A percentile compares a stretch with the other conserved stretches of the same genome.
Conservation (phyloP, 2,113 vertebrate genomes). For the Cettia cetti region DNA sequence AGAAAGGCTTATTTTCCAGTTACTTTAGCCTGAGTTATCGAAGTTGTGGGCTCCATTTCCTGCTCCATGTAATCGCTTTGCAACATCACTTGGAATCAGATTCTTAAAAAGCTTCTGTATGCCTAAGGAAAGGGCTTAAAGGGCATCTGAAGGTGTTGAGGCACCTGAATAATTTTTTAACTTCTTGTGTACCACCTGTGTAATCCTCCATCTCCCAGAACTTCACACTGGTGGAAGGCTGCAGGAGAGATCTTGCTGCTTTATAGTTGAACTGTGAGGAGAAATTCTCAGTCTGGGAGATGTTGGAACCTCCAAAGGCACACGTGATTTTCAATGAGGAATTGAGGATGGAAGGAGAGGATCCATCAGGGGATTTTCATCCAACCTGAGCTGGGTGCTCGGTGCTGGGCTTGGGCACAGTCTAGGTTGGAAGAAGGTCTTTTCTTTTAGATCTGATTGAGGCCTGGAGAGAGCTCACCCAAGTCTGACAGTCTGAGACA, state of each 20-base stretch:
- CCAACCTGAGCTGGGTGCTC: neutral
- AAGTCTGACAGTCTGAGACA: neutral
- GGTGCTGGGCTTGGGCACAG: neutral
- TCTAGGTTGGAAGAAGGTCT: neutral
- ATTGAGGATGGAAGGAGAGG: neutral
- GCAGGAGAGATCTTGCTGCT: neutral
- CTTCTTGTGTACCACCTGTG: neutral
- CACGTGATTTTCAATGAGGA: fast-evolving
- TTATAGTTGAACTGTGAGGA: neutral
- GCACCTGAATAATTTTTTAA: neutral
- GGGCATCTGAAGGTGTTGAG: neutral
- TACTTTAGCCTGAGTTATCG: slow-evolving; percentile 3
- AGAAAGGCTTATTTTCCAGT: neutral
- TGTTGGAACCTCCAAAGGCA: neutral
- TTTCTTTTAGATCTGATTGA: neutral
- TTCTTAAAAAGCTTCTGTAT: neutral
- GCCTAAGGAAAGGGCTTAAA: neutral
- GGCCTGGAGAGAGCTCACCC: neutral
- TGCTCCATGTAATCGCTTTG: neutral
- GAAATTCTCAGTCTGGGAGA: neutral
- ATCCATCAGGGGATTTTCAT: neutral
- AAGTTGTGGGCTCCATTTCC: neutral
- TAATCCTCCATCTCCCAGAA: neutral
- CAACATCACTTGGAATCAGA: neutral
- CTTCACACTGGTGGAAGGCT: neutral